Conservation (phyloP, 1,140 invertebrate species). For the Metopolophium dirhodum region DNA sequence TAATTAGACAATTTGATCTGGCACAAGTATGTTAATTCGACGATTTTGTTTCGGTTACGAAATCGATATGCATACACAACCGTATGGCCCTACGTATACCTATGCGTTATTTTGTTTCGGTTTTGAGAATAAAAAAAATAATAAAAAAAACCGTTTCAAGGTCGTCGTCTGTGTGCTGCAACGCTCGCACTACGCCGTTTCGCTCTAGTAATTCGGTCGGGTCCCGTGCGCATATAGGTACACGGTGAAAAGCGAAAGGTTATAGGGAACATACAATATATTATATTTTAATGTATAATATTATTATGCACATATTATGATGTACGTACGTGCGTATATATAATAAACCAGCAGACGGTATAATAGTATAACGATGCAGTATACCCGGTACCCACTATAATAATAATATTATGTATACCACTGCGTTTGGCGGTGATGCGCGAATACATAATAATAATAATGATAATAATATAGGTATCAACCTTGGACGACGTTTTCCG, state of each 20-base stretch:
- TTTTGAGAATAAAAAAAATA: conserved; percentile 19
- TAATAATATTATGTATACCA: neutral
- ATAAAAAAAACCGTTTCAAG: conserved; percentile 43
- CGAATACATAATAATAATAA: neutral
- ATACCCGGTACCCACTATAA: neutral
- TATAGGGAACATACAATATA: neutral
- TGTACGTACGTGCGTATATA: neutral
- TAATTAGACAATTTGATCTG: conserved; percentile 53
- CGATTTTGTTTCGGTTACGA: conserved; percentile 49
- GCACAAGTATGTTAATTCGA: conserved; percentile 23
- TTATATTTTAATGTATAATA: neutral
- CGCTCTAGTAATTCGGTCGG: conserved; percentile 50
- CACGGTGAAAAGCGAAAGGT: conserved; percentile 46
- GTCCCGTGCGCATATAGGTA: neutral
- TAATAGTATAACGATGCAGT: neutral
- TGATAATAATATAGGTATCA: neutral
- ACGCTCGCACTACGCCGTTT: conserved; percentile 32
- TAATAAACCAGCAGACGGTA: neutral
- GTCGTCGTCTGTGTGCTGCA: conserved; percentile 24
- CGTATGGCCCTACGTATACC: neutral
- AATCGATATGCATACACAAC: neutral
- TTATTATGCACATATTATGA: neutral
- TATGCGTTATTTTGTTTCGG: neutral
- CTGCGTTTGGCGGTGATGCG: neutral
- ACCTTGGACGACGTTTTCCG: conserved; percentile 25